phyloP scores from a whole-genome alignment of 2,797 vertebrate species.

The Spatula clypeata region DNA sequence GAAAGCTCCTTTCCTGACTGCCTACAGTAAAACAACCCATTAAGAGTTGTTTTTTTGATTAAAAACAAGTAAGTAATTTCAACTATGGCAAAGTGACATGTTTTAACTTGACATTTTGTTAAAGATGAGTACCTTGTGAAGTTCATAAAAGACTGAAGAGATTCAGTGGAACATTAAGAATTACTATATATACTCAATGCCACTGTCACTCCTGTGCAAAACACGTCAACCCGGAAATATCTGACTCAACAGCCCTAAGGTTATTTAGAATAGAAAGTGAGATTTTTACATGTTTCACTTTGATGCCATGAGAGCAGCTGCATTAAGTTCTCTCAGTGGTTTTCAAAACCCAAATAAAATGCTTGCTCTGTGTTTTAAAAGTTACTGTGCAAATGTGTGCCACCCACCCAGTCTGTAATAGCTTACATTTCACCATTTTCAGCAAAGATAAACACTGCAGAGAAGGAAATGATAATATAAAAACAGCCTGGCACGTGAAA shows the following conservation, averaged over 20 bases:
- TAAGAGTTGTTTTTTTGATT: slow-evolving; percentile 77
- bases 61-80: slow-evolving; percentile 81
- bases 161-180: slow-evolving; percentile 78
- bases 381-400: slow-evolving; percentile 75
- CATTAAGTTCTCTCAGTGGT: slow-evolving; percentile 72
- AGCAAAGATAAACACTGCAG: slow-evolving; percentile 79
- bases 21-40: slow-evolving; percentile 77
- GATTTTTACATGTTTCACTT: slow-evolving; percentile 77
- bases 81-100: slow-evolving; percentile 78
- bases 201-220: slow-evolving; percentile 79
- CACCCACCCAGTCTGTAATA: slow-evolving; percentile 78
- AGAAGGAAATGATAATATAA: slow-evolving; percentile 78
- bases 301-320: slow-evolving; percentile 77
- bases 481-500: slow-evolving; percentile 72
- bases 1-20: slow-evolving; percentile 64
- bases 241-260: slow-evolving; percentile 78
- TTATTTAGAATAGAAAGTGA: slow-evolving; percentile 77
- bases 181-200: slow-evolving; percentile 67
- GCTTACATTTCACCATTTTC: slow-evolving; percentile 77
- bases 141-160: slow-evolving; percentile 79
- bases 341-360: slow-evolving; percentile 81
- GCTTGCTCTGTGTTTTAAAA: slow-evolving; percentile 76
- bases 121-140: slow-evolving; percentile 77
- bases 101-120: slow-evolving; percentile 83
- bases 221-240: slow-evolving; percentile 80